Evolutionary conservation across 2,888 invertebrate genomes (phyloP), one percentile per base, ranked within the genome.

Genomic region (Nymphalis urticae): DNA sequence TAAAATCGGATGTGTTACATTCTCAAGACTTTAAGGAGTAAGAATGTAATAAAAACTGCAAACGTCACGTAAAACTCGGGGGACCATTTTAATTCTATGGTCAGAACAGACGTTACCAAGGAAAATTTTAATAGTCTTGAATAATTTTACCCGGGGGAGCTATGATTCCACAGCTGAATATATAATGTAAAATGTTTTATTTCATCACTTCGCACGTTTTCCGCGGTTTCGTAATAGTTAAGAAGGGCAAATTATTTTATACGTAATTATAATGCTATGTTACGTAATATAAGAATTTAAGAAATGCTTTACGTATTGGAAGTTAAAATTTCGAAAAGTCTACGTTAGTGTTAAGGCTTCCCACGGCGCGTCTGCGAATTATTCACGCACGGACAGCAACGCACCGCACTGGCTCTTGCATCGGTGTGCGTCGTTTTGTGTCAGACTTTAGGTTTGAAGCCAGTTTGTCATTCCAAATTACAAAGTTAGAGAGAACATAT

Each of bases 21-120:
- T 42, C 48, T 13, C 48, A n/a, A 59, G 48, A 50, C 27, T 68
- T 68, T 13, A 64, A 64, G 64, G 61, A 56, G 64, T 64, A 54
- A 69, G 64, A 62, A 61, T 36, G 56, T 54, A 58, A 69, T 69
- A 71, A 66, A 62, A 56, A 66, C 48, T 62, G 62, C 62, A 67
- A 67, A 69, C 54, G 66, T 67, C 70, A 67, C 64, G 53, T 62
- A 66, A 72, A 62, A 61, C 69, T 62, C 70, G n/a, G 21, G 66
- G 66, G 67, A 59, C 59, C 64, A 58, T 64, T 72, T 72, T 64
- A 64, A 69, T 72, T 64, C 69, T 69, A 72, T 72, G 72, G 70
- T 64, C 64, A 67, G 54, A 54, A 48, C 64, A 64, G 54, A 69
- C 56, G 64, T 19, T 62, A 32, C 62, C 64, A 42, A 72, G 59